phyloP scores from a whole-genome alignment of 1,140 invertebrate genomes.

The Drosophila persimilis region DNA sequence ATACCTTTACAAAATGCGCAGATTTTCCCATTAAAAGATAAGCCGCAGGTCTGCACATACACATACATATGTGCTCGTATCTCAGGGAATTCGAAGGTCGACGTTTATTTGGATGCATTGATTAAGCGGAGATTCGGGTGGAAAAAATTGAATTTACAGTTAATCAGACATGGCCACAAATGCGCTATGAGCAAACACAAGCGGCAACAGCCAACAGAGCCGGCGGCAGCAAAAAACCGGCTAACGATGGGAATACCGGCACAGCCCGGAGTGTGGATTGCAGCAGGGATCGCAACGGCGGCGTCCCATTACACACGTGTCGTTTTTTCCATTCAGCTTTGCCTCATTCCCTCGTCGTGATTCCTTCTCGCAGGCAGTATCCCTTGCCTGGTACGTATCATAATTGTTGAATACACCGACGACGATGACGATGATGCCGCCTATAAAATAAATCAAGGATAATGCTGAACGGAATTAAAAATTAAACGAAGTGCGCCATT shows the following conservation, averaged over 20 bases:
- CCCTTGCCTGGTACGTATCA: slow-evolving; percentile 50
- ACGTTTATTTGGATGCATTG: slow-evolving; percentile 14
- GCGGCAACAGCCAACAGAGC: not conserved
- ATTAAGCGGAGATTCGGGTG: slow-evolving; percentile 21
- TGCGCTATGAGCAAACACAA: slow-evolving; percentile 76
- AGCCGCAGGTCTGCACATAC: no score
- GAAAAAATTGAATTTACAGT: slow-evolving; percentile 75
- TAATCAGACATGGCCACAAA: slow-evolving; percentile 80
- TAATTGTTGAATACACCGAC: slow-evolving; percentile 74
- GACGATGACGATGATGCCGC: slow-evolving; percentile 55
- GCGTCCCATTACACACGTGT: slow-evolving; percentile 43
- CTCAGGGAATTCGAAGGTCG: slow-evolving; percentile 7
- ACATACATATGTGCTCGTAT: no score
- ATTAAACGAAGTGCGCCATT: slow-evolving; percentile 80
- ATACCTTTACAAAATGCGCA: no score
- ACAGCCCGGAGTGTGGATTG: slow-evolving; percentile 25
- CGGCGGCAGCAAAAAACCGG: slow-evolving; percentile 32
- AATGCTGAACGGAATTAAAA: slow-evolving; percentile 77
- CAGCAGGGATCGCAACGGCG: slow-evolving; percentile 3
- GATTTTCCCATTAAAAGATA: no score
- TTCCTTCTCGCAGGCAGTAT: not conserved
- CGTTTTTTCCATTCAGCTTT: slow-evolving; percentile 18
- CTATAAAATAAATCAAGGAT: slow-evolving; percentile 81
- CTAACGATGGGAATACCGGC: slow-evolving; percentile 50
- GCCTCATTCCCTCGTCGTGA: slow-evolving; percentile 1